Conservation (phyloP, 2,797 vertebrate species). For the Phalloptychus januarius region DNA sequence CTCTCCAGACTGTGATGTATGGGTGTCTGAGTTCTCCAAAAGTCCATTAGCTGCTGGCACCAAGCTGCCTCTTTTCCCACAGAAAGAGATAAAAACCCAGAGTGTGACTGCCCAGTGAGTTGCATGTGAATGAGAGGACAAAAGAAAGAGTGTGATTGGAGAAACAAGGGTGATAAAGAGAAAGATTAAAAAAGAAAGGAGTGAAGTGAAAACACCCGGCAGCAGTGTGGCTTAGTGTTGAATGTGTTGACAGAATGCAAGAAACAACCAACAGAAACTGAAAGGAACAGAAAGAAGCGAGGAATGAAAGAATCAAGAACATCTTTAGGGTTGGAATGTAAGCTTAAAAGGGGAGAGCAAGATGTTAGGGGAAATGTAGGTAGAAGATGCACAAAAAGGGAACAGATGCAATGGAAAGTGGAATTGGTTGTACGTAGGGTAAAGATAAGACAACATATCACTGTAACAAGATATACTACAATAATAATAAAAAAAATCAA, state of each 20-base stretch:
- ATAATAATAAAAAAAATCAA: background rate
- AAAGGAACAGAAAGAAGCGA: background rate
- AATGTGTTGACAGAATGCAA: constrained; percentile 17
- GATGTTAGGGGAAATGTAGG: constrained; percentile 1
- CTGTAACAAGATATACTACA: constrained; percentile 48
- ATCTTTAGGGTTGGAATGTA: background rate
- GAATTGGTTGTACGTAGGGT: constrained; percentile 15
- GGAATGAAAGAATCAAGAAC: background rate
- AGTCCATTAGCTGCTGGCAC: constrained; percentile 82
- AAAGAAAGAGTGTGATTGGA: constrained; percentile 33
- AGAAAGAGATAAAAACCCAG: constrained; percentile 78
- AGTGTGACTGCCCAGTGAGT: constrained; percentile 50
- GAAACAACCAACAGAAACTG: constrained; percentile 7
- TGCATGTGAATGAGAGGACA: constrained; percentile 62
- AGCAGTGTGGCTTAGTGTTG: constrained; percentile 6
- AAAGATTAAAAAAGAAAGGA: constrained; percentile 21
- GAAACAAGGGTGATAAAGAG: constrained; percentile 16
- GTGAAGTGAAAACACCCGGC: constrained; percentile 45
- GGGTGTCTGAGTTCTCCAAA: constrained; percentile 79
- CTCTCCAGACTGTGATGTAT: constrained; percentile 73
- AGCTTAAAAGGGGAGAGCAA: background rate
- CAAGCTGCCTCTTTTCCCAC: constrained; percentile 67
- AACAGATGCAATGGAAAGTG: constrained; percentile 30
- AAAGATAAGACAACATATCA: constrained; percentile 49
- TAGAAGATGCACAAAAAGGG: constrained; percentile 6